Percentiles rank a stretch among this genome's conserved stretches.
Evolutionary conservation across 2,797 vertebrate genomes (phyloP).

Genomic region (Parotocinclus haroldoi): DNA sequence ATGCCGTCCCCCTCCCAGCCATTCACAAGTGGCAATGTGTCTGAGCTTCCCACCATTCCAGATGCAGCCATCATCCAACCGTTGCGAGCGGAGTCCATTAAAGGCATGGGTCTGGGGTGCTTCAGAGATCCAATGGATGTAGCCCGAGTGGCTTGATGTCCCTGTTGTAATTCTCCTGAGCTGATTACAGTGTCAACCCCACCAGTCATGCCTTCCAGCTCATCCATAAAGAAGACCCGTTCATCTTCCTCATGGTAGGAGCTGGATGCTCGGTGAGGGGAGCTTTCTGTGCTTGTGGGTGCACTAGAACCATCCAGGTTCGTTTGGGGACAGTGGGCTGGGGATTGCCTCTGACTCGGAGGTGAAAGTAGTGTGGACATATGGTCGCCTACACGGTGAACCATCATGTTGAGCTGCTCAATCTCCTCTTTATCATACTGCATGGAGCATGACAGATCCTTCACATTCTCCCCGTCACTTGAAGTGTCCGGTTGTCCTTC

Average conservation of each 20-base stretch:
- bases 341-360: slow-evolving; percentile 85
- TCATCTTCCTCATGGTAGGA: slow-evolving; percentile 80
- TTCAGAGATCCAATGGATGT: slow-evolving; percentile 43
- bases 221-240: slow-evolving; percentile 94
- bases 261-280: slow-evolving; percentile 67
- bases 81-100: slow-evolving; percentile 56
- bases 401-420: slow-evolving; percentile 94
- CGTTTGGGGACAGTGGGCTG: slow-evolving; percentile 66
- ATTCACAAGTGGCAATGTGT: slow-evolving; percentile 58
- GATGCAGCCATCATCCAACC: slow-evolving; percentile 60
- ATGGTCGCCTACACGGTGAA: slow-evolving; percentile 88
- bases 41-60: slow-evolving; percentile 58
- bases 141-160: slow-evolving; percentile 29
- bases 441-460: slow-evolving; percentile 94
- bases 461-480: slow-evolving; percentile 63
- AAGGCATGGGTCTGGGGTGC: slow-evolving; percentile 48
- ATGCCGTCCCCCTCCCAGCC: slow-evolving; percentile 78
- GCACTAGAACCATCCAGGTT: slow-evolving; percentile 58
- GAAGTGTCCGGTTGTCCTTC: slow-evolving; percentile 14
- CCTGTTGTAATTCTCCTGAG: slow-evolving; percentile 41
- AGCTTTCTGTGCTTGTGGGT: slow-evolving; percentile 73
- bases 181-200: slow-evolving; percentile 66
- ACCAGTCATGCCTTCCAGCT: slow-evolving; percentile 77
- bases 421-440: slow-evolving; percentile 96
- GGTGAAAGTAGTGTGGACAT: slow-evolving; percentile 95